Conservation (phyloP, 2,888 invertebrate species). For the Acanthoscelides obtectus region DNA sequence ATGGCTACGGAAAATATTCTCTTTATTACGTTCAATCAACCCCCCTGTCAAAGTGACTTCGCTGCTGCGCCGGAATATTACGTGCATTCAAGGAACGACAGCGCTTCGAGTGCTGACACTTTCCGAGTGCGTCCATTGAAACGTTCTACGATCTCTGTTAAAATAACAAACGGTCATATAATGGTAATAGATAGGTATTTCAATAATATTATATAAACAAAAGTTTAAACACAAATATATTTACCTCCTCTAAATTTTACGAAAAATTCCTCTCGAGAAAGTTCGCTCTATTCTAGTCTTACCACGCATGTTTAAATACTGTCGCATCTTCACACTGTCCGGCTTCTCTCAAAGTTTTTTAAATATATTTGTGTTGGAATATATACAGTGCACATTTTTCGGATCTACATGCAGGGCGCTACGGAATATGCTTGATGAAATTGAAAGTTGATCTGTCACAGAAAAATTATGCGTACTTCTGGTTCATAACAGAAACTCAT, state of each 20-base stretch:
- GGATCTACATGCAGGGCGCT: neutral
- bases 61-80: neutral
- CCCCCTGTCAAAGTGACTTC: neutral
- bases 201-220: constrained; percentile 10
- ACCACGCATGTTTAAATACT: neutral
- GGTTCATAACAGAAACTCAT: no score
- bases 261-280: constrained; percentile 7
- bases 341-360: neutral
- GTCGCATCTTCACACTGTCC: neutral
- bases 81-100: neutral
- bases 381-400: neutral
- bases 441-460: neutral
- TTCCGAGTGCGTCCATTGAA: neutral
- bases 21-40: neutral
- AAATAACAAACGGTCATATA: constrained; percentile 1
- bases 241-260: constrained; percentile 7
- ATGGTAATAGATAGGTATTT: constrained; percentile 9
- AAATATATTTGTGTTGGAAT: constrained; percentile 21
- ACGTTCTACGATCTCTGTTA: neutral
- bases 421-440: neutral
- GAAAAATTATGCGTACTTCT: no score
- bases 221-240: constrained; percentile 15
- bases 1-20: neutral
- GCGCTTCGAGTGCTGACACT: neutral
- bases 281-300: constrained; percentile 17